Evolutionary conservation across 2,113 vertebrate genomes (phyloP).

Genomic region (Pelecanus crispus): DNA sequence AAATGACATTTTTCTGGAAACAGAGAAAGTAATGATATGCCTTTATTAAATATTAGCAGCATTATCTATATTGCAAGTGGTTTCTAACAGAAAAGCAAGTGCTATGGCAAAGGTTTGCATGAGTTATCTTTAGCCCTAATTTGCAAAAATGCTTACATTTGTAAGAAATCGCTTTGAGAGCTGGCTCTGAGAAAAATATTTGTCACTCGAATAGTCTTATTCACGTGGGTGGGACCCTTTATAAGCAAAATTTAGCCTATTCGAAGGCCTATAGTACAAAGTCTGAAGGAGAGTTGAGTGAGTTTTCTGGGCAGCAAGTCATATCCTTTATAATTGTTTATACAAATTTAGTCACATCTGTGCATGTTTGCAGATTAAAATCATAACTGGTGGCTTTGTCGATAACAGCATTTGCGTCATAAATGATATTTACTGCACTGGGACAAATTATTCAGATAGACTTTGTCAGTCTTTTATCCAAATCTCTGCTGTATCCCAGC

Average conservation of each 20-base stretch:
- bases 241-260: background rate
- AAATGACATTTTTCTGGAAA: background rate
- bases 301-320: background rate
- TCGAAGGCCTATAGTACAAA: background rate
- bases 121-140: background rate
- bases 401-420: background rate
- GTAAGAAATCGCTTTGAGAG: rapidly evolving
- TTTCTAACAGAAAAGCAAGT: background rate
- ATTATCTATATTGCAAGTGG: background rate
- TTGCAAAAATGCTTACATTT: background rate
- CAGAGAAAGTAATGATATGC: background rate
- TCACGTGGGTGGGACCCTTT: rapidly evolving
- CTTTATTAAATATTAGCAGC: background rate
- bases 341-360: background rate
- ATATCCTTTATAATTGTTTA: background rate
- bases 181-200: background rate
- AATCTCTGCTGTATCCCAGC: background rate
- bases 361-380: background rate
- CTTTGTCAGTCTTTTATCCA: background rate
- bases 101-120: background rate
- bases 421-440: background rate
- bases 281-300: background rate
- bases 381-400: background rate
- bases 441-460: background rate
- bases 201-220: background rate